Evolutionary conservation across 1,140 invertebrate species (phyloP), one percentile per base, ranked within the genome.

Genomic region (Drosophila jambulina): DNA sequence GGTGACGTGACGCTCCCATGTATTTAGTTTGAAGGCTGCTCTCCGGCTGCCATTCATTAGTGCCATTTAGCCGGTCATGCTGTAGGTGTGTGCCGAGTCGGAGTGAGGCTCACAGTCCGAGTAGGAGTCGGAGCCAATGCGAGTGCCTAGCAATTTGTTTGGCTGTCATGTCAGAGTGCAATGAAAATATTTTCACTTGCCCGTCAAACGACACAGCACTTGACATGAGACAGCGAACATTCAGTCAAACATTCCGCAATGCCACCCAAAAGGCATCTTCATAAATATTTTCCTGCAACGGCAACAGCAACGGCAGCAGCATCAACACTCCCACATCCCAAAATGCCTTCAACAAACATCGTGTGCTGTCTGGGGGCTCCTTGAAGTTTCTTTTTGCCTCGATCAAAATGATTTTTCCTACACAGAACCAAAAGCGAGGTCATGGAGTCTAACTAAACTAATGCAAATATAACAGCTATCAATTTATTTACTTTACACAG

Each of bases 171-270:
- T 85, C 85, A 85, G 70, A 90, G 85, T 90, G 85, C 85, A 90
- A 90, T 90, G 85, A 85, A 90, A 90, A 90, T 90, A 90, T 90
- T 90, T 90, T 90, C 85, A 90, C 85, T 90, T 72, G 79, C 40
- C 75, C 72, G 40, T 77, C 68, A 67, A 76, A 59, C 54, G 63
- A 62, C 58, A 79, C 61, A 65, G 61, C 75, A 81, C 85, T 90
- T 90, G 85, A 81, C 85, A 85, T 85, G 78, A 81, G 78, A 81
- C 84, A 85, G 85, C 51, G 34, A 85, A 85, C 84, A 54, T 54
- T 54, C 53, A 54, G 86, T 90, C 85, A 90, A 85, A 76, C 75
- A 90, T 86, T 90, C 85, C 80, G 75, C 78, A 85, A 90, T 90
- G 85, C 85, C 85, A 90, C 85, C 85, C 85, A 90, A 90, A 85